phyloP scores from a whole-genome alignment of 2,888 invertebrate genomes.

The Chrysolina americana region DNA sequence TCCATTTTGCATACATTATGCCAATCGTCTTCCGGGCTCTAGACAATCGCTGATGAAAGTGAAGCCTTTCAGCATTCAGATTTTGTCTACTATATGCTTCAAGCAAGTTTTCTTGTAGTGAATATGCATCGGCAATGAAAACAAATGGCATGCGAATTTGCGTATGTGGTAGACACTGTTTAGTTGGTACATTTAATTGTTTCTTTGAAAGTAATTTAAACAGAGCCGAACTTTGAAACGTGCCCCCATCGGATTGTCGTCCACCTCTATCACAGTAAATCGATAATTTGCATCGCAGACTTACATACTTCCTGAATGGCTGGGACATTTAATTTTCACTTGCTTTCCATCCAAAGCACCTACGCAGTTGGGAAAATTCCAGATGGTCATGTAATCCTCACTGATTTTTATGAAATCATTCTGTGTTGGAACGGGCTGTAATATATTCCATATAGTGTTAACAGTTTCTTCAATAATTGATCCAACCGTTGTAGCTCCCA shows the following conservation, averaged over 20 bases:
- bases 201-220: background rate
- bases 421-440: background rate
- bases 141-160: conserved; percentile 11
- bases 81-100: conserved; percentile 21
- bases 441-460: background rate
- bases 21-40: conserved; percentile 43
- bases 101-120: conserved; percentile 10
- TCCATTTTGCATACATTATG: conserved; percentile 48
- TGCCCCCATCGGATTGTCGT: conserved; percentile 33
- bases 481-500: conserved; percentile 16
- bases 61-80: conserved; percentile 21
- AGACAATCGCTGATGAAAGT: conserved; percentile 43
- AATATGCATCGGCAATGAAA: conserved; percentile 28
- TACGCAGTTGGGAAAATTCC: conserved; percentile 2
- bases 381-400: background rate
- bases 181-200: conserved; percentile 7
- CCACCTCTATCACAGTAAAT: conserved; percentile 48
- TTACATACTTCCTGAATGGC: conserved; percentile 42
- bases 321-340: conserved; percentile 13
- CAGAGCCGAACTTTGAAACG: conserved; percentile 18
- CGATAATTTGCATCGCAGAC: conserved; percentile 44
- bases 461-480: background rate
- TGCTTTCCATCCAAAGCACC: conserved; percentile 16
- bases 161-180: conserved; percentile 10
- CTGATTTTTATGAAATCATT: background rate